Base-by-base conservation (phyloP, 2,888 invertebrate species). In the Laspeyria flexula region DNA sequence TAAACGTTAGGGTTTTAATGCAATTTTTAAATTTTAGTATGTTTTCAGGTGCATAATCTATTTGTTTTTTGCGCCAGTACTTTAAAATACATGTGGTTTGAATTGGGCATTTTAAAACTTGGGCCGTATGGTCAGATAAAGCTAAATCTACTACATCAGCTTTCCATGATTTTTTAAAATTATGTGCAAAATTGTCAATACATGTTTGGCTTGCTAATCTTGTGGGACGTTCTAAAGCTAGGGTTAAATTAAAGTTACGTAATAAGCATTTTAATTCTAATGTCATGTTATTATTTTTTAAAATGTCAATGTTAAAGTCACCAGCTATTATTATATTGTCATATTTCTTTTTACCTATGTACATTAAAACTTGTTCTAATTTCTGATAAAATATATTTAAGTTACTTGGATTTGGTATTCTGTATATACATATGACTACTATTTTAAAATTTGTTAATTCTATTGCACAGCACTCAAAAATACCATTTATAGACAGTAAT, bases 201-300 rank as follows among this genome's bases (percentile, higher is more conserved):
- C 21, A 21, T 21, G 21, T 21, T 5, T 21, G 21, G 5, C 21
- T 21, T 21, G 5, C 21, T 21, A 38, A 23, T 47, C 60, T 49
- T 11, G 60, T 60, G 1, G 46, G 44, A 25, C 45, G 12, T 27
- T 35, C 39, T 23, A 60, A 6, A 30, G 33, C 25, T 30, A 60
- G 37, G 39, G 42, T 53, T 9, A 55, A 30, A 35, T 60, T 53
- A 43, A 27, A 54, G 34, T 46, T 53, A 13, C 16, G 13, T 9
- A 55, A n/a, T n/a, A 55, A 1, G 31, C 42, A 42, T n/a, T 50
- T 38, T 23, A 60, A 45, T 6, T 52, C 51, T 11, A 42, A 16
- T 5, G 54, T 13, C 0, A 46, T 18, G 21, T 42, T 47, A 25
- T 31, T 48, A 5, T 21, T 40, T 31, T 48, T 49, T 7, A 55